These are phyloP conservation scores for Eidolon dupreanum DNA, from an alignment of 2,797 vertebrate genomes.

Conservation along the genomic window DNA sequence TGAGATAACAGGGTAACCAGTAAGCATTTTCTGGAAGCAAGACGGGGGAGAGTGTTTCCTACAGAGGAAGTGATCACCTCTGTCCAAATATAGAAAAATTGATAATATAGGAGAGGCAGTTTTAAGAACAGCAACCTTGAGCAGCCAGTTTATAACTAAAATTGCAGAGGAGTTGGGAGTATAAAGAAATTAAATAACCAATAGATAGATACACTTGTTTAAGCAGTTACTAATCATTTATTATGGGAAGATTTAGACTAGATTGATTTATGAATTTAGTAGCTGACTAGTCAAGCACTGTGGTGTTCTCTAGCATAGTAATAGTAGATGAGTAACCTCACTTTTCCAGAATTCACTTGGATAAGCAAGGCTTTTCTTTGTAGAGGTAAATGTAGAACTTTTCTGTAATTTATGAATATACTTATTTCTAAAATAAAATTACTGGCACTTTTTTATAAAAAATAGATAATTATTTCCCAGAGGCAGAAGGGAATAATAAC, in stretches of 20 bases:
- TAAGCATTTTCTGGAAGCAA: not conserved
- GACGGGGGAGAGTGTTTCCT: not conserved
- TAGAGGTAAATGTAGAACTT: not conserved
- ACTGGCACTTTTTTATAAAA: not conserved
- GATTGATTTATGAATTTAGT: not conserved
- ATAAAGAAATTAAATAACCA: not conserved
- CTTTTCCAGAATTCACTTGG: not conserved
- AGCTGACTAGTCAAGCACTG: not conserved
- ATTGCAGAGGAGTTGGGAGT: not conserved
- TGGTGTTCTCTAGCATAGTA: not conserved
- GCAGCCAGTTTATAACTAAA: not conserved
- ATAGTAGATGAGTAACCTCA: not conserved
- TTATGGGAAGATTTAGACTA: not conserved
- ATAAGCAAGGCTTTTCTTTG: not conserved
- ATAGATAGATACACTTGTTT: not conserved
- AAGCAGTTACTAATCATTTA: not conserved
- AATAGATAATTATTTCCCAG: constrained; percentile 20
- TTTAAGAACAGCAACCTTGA: not conserved
- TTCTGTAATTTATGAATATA: not conserved
- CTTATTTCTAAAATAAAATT: constrained; percentile 20
- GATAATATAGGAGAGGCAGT: not conserved
- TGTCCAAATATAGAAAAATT: not conserved
- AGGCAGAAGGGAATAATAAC: constrained; percentile 44
- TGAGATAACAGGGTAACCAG: not conserved
- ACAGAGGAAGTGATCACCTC: not conserved